Percentiles rank a stretch among this genome's conserved stretches.
phyloP scores from a whole-genome alignment of 2,797 vertebrate species.

The Gila robusta region DNA sequence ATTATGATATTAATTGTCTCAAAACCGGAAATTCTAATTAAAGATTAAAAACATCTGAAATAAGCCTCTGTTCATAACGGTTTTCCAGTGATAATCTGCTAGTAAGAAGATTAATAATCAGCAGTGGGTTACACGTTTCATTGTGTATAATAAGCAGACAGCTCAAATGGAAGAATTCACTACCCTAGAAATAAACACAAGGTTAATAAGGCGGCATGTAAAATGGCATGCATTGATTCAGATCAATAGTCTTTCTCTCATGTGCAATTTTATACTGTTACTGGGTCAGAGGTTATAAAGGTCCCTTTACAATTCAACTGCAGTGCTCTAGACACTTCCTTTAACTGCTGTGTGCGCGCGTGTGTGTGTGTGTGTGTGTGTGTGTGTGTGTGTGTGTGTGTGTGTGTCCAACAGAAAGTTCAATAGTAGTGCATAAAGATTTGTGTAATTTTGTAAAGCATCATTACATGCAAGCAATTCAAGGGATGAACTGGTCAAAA shows the following conservation, averaged over 20 bases:
- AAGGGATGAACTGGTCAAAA: not conserved
- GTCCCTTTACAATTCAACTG: constrained; percentile 31
- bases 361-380: not conserved
- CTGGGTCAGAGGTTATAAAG: constrained; percentile 26
- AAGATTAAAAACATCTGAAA: not conserved
- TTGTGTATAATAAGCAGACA: not conserved
- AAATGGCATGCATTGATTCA: not conserved
- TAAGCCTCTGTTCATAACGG: not conserved
- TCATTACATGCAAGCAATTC: constrained; percentile 2
- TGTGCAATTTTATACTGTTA: constrained; percentile 35
- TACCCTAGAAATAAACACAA: not conserved
- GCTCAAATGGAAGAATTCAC: not conserved
- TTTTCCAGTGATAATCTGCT: not conserved
- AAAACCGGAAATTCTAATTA: not conserved
- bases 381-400: not conserved
- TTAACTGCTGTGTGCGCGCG: not conserved
- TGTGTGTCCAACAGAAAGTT: not conserved
- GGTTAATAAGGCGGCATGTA: not conserved
- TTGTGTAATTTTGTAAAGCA: not conserved
- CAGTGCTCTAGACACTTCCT: not conserved
- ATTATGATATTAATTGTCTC: not conserved
- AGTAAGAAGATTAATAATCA: constrained; percentile 33
- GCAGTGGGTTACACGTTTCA: not conserved
- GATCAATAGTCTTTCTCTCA: not conserved
- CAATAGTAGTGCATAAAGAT: not conserved